Conservation (phyloP, 2,113 vertebrate genomes). For the Hemicordylus capensis region DNA sequence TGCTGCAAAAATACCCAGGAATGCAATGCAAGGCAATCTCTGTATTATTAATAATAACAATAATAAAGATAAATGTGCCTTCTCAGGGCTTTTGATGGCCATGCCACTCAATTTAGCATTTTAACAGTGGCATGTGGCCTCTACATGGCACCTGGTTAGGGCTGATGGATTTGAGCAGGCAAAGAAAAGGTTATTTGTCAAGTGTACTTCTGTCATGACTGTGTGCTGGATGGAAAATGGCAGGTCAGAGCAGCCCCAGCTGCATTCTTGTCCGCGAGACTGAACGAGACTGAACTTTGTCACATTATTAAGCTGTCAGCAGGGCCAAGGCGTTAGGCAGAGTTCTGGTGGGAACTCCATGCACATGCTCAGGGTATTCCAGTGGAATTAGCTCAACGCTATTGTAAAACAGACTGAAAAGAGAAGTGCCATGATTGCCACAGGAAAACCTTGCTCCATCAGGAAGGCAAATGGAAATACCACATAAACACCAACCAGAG, state of each 20-base stretch:
- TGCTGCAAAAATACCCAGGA: conserved; percentile 75
- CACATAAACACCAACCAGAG: conserved; percentile 40
- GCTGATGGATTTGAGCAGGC: conserved; percentile 78
- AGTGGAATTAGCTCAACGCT: conserved; percentile 83
- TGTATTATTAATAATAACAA: conserved; percentile 80
- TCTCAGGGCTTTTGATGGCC: conserved; percentile 76
- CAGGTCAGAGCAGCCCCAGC: conserved; percentile 75
- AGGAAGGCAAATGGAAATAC: conserved; percentile 66
- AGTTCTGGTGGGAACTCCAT: conserved; percentile 84
- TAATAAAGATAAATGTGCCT: conserved; percentile 84
- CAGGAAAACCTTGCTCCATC: conserved; percentile 60
- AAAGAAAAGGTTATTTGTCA: conserved; percentile 85
- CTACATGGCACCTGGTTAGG: conserved; percentile 75
- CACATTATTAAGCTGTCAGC: conserved; percentile 89
- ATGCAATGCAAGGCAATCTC: conserved; percentile 77
- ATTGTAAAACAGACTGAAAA: conserved; percentile 80
- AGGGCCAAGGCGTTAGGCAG: conserved; percentile 76
- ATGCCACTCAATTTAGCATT: conserved; percentile 86
- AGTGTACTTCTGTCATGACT: conserved; percentile 57
- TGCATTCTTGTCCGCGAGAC: conserved; percentile 81
- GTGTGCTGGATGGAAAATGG: conserved; percentile 72
- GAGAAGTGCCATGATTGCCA: conserved; percentile 73
- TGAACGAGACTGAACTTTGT: conserved; percentile 82
- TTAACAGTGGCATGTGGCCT: conserved; percentile 82
- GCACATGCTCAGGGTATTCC: conserved; percentile 77